A percentile compares a stretch with the other conserved stretches of the same genome.
Evolutionary conservation across 2,888 invertebrate species (phyloP).

Genomic region (Diloba caeruleocephala): DNA sequence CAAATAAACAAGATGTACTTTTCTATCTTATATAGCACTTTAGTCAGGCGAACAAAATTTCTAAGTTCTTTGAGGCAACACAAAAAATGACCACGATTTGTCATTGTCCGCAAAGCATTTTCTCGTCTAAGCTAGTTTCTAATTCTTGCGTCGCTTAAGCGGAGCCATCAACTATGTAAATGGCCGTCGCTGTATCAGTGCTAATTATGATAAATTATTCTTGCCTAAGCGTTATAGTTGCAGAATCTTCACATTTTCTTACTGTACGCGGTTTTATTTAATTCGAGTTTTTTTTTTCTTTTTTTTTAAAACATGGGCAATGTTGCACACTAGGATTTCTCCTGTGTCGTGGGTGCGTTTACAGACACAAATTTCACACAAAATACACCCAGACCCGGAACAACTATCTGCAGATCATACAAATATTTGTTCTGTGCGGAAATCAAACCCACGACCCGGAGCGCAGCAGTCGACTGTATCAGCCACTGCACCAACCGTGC

Average conservation of each 20-base stretch:
- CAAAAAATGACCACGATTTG: conserved; percentile 32
- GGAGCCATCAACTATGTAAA: conserved; percentile 47
- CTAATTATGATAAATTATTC: conserved; percentile 52
- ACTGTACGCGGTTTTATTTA: not conserved
- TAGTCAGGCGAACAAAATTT: conserved; percentile 7
- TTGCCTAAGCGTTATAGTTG: conserved; percentile 14
- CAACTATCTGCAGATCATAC: no score
- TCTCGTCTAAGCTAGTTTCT: conserved; percentile 25
- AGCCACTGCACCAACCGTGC: no score
- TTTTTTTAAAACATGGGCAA: no score
- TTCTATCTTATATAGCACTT: not conserved
- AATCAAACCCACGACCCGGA: no score
- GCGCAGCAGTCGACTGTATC: no score
- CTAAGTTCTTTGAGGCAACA: conserved; percentile 14
- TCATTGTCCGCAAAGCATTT: conserved; percentile 27
- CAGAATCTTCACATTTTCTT: conserved; percentile 9
- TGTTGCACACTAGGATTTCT: no score
- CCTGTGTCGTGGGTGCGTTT: no score
- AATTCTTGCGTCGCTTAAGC: conserved; percentile 36
- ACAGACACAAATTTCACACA: no score
- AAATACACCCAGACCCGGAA: no score
- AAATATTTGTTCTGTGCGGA: no score
- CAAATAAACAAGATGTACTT: not conserved
- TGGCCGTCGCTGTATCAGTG: conserved; percentile 32
- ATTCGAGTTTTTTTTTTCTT: no score